A percentile compares a stretch with the other conserved stretches of the same genome.
phyloP scores from a whole-genome alignment of 2,797 vertebrate species.

The Champsocephalus esox region DNA sequence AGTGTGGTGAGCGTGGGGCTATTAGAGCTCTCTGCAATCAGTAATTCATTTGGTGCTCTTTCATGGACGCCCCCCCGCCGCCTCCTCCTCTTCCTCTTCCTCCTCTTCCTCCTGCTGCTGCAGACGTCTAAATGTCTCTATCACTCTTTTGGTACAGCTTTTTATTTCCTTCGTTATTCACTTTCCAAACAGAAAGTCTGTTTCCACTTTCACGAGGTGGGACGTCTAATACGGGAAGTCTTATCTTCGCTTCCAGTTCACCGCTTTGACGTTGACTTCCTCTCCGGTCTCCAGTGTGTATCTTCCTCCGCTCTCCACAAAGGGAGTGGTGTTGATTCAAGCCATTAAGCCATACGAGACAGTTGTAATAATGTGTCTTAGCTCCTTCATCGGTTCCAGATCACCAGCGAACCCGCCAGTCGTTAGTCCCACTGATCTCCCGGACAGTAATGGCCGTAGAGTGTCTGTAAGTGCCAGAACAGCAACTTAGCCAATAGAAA shows the following conservation, averaged over 20 bases:
- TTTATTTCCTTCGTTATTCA: constrained; percentile 35
- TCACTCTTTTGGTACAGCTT: constrained; percentile 37
- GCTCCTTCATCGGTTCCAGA: constrained; percentile 61
- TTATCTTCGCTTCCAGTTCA: constrained; percentile 61
- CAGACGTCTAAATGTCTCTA: constrained; percentile 63
- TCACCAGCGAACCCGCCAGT: constrained; percentile 33
- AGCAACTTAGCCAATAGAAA: constrained; percentile 56
- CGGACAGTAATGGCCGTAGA: constrained; percentile 45
- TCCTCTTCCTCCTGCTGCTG: constrained; percentile 37
- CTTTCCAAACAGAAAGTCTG: constrained; percentile 52
- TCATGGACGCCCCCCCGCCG: constrained; percentile 51
- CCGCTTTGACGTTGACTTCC: constrained; percentile 39
- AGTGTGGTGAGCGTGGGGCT: constrained; percentile 78
- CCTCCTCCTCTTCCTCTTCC: constrained; percentile 38
- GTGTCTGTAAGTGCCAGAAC: constrained; percentile 53
- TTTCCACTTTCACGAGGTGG: constrained; percentile 65
- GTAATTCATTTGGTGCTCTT: constrained; percentile 77
- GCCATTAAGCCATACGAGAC: constrained; percentile 52
- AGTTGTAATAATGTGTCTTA: constrained; percentile 43
- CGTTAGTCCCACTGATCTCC: constrained; percentile 23
- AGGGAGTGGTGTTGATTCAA: constrained; percentile 57
- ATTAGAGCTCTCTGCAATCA: constrained; percentile 82
- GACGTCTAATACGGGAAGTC: constrained; percentile 45
- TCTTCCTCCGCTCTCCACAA: constrained; percentile 32
- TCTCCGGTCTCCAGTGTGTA: constrained; percentile 36